A percentile compares a stretch with the other conserved stretches of the same genome.
phyloP scores from a whole-genome alignment of 2,888 invertebrate species.

The Tipula vernalis region DNA sequence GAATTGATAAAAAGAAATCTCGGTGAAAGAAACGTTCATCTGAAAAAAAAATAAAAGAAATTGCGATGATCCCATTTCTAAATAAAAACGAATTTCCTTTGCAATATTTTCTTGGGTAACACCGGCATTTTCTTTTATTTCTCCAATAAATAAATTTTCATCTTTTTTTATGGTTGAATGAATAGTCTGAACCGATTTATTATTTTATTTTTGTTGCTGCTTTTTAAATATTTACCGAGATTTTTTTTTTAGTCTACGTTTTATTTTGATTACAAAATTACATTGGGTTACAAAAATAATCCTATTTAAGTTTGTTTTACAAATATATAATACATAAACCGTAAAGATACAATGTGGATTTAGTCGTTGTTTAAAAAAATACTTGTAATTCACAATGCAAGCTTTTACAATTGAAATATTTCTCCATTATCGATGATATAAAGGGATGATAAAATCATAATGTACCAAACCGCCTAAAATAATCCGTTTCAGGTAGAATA shows the following conservation, averaged over 20 bases:
- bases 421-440: not conserved
- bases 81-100: not conserved
- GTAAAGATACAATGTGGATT: not conserved
- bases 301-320: not conserved
- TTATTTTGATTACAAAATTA: not conserved
- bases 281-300: not conserved
- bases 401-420: not conserved
- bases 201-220: not conserved
- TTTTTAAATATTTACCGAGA: not conserved
- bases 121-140: not conserved
- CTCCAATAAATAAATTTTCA: not conserved
- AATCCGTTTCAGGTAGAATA: not conserved
- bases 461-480: not conserved
- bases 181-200: not conserved
- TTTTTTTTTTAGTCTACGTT: not conserved
- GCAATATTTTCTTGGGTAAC: not conserved
- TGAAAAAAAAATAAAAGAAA: not conserved
- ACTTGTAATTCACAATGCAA: not conserved
- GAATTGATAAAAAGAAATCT: not conserved
- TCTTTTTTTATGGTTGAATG: not conserved
- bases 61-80: not conserved
- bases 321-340: not conserved
- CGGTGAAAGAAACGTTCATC: not conserved
- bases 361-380: not conserved
- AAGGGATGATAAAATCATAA: not conserved